Conservation (phyloP, 35 echinoderm and acorn worm genomes). For the Anneissia japonica region DNA sequence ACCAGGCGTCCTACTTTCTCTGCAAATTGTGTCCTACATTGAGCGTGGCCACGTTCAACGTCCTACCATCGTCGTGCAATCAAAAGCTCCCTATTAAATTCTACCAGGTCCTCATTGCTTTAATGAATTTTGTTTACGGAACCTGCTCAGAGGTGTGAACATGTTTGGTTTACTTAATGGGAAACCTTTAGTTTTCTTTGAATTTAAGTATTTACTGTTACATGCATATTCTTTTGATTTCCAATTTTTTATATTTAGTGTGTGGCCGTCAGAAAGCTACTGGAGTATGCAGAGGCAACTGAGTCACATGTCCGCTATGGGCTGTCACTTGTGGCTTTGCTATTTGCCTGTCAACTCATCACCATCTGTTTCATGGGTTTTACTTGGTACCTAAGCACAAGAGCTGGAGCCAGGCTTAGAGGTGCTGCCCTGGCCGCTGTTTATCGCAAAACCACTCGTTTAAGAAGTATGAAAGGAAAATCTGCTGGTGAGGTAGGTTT, state of each 20-base stretch:
- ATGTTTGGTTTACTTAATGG: too few relatives aligned
- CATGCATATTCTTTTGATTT: too few relatives aligned
- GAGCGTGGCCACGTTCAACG: too few relatives aligned
- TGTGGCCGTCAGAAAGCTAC: not conserved
- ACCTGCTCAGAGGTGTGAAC: too few relatives aligned
- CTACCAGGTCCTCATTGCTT: too few relatives aligned
- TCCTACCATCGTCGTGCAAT: too few relatives aligned
- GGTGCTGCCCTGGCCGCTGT: not conserved
- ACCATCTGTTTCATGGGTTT: not conserved
- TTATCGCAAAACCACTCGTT: not conserved
- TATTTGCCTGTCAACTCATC: not conserved
- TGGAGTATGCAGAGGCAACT: not conserved
- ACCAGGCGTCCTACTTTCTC: too few relatives aligned
- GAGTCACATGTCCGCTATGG: not conserved
- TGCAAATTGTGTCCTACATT: too few relatives aligned
- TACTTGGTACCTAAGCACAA: not conserved
- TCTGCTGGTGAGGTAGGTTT: not conserved
- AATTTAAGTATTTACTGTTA: too few relatives aligned
- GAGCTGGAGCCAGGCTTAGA: not conserved
- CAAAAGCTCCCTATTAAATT: too few relatives aligned
- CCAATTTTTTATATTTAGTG: not conserved
- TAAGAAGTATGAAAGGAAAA: not conserved
- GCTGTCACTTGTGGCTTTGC: not conserved
- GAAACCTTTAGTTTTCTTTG: too few relatives aligned
- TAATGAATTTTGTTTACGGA: too few relatives aligned